Conservation (phyloP, 2,888 invertebrate species). For the Caenorhabditis panamensis region DNA sequence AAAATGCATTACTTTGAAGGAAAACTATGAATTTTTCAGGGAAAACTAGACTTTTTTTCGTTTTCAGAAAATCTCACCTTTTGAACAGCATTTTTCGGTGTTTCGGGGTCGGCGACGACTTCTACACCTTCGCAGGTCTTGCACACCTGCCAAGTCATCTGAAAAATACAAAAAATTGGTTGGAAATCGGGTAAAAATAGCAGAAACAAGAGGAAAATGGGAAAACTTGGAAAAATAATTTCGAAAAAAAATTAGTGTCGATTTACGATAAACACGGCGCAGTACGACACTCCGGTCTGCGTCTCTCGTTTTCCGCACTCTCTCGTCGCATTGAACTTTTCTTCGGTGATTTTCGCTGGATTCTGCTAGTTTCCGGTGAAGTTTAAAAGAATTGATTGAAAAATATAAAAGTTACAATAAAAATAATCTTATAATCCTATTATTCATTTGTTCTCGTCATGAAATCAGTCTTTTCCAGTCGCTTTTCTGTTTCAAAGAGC, state of each 20-base stretch:
- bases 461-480: too few species aligned
- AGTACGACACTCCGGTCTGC: slow-evolving; percentile 31
- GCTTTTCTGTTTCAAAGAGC: too few species aligned
- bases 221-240: background rate
- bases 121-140: slow-evolving; percentile 1
- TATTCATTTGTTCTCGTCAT: too few species aligned
- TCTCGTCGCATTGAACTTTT: too few species aligned
- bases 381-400: too few species aligned
- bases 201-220: background rate
- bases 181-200: background rate
- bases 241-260: background rate
- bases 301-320: too few species aligned
- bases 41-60: too few species aligned
- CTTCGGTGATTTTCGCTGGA: too few species aligned
- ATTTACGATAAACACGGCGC: slow-evolving; percentile 22
- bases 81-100: background rate
- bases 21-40: slow-evolving; percentile 9
- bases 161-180: background rate
- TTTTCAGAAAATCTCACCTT: slow-evolving; percentile 17
- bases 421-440: too few species aligned
- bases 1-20: background rate
- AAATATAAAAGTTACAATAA: too few species aligned
- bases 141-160: slow-evolving; percentile 37
- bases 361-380: too few species aligned
- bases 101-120: slow-evolving; percentile 2